phyloP scores from a whole-genome alignment of 2,113 vertebrate genomes.

The Sebastes fasciatus region DNA sequence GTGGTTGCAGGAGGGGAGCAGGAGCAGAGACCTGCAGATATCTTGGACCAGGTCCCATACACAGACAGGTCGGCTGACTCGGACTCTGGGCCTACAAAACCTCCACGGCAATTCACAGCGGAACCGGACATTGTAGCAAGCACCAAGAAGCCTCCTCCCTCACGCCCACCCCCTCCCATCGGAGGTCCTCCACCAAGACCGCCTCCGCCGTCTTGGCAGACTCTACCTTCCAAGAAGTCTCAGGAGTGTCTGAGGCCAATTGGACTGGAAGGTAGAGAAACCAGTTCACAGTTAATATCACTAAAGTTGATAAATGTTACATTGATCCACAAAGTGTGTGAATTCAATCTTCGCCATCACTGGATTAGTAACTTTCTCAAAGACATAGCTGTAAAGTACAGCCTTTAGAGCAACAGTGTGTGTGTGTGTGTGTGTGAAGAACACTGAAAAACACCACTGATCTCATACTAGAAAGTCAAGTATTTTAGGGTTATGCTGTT shows the following conservation, averaged over 20 bases:
- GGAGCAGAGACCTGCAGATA: constrained; percentile 80
- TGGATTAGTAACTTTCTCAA: background rate
- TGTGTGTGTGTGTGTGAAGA: background rate
- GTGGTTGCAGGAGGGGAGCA: constrained; percentile 65
- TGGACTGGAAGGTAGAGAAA: constrained; percentile 88
- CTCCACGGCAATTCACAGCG: constrained; percentile 90
- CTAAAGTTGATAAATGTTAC: background rate
- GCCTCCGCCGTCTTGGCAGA: constrained; percentile 91
- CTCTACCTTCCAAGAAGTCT: constrained; percentile 92
- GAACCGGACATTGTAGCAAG: constrained; percentile 98
- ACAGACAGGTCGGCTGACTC: constrained; percentile 75
- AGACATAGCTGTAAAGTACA: background rate
- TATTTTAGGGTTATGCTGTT: background rate
- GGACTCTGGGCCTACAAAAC: constrained; percentile 89
- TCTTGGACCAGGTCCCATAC: constrained; percentile 82
- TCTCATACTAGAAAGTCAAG: background rate
- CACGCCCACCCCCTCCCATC: constrained; percentile 90
- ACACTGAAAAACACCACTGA: background rate
- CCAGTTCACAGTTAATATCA: background rate
- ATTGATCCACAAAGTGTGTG: background rate
- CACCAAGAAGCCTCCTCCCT: constrained; percentile 94
- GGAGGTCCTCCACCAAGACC: constrained; percentile 92
- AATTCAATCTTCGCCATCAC: background rate
- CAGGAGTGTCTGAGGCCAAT: constrained; percentile 88
- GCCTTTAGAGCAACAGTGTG: background rate